These are phyloP conservation scores for Caenorhabditis tropicalis DNA, from an alignment of 1,140 invertebrate species.

Conservation along the genomic window DNA sequence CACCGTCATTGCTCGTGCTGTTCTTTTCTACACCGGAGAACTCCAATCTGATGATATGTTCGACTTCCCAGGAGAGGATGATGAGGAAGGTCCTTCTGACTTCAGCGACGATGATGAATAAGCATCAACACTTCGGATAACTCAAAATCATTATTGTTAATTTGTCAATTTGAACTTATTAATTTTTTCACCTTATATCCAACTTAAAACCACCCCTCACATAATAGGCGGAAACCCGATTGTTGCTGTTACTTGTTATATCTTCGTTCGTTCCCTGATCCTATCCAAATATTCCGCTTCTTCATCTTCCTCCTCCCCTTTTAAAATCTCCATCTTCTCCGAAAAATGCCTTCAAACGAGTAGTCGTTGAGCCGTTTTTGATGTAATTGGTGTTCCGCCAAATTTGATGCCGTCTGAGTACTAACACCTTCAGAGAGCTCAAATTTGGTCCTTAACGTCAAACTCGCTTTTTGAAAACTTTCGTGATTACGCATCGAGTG, in stretches of 20 bases:
- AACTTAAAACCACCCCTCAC: background rate
- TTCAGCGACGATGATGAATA: slow-evolving; percentile 53
- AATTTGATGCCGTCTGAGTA: background rate
- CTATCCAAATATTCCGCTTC: slow-evolving; percentile 31
- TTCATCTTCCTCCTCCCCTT: background rate
- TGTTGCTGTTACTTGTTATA: slow-evolving; percentile 43
- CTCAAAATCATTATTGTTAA: background rate
- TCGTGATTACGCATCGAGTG: slow-evolving; percentile 24
- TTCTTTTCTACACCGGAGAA: slow-evolving; percentile 75
- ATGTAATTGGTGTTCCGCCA: background rate
- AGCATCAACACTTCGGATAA: background rate
- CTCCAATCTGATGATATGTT: slow-evolving; percentile 63
- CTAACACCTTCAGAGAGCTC: background rate
- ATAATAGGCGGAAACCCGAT: slow-evolving; percentile 43
- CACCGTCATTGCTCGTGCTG: slow-evolving; percentile 73
- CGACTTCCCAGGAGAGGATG: slow-evolving; percentile 61
- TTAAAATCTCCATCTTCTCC: background rate
- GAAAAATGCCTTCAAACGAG: slow-evolving; percentile 30
- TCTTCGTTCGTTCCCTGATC: slow-evolving; percentile 19
- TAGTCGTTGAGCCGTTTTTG: background rate
- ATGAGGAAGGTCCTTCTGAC: slow-evolving; percentile 53
- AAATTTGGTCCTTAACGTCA: background rate
- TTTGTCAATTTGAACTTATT: slow-evolving; percentile 31
- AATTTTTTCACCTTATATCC: background rate
- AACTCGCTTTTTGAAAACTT: background rate